Evolutionary conservation across 53 echinoderm and acorn worm species (phyloP), one percentile per base, ranked within the genome.

Genomic region (Mesocentrotus franciscanus): DNA sequence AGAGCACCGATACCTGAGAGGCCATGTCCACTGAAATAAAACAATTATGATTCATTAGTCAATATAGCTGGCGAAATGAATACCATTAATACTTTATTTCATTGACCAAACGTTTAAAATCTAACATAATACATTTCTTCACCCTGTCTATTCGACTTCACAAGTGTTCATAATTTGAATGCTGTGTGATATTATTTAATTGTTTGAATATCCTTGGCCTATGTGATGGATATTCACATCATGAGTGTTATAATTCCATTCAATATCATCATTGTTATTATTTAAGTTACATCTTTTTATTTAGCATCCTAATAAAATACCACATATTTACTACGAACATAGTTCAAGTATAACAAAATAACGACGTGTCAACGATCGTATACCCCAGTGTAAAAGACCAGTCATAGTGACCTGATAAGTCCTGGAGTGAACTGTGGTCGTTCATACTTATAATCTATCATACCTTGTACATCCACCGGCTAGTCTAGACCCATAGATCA

Each of bases 391-490:
- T 20, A 66, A 66, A 18, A 62, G 13, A 18, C 0, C 62, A 18
- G 3, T 62, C 16, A 68, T 68, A 18, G 6, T 61, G 68, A 26
- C 68, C 7, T 68, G 6, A 68, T 24, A 24, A 66, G 66, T 7
- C 18, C 20, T 66, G 22, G 0, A 66, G 17, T 0, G 20, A 66
- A 66, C 22, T 2, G 16, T 17, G 22, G 18, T 17, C 22, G 22
- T 66, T 66, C 66, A 66, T 66, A 22, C 17, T 17, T 70, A 17
- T 22, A 70, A 22, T 4, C n/a, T 72, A 10, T 9, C 95, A 92
- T 95, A 99, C 99, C 99, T 98, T 20, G 99, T 99, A 89, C 99
- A 99, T 6, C 99, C 99, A 32, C 97, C 98, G 22, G 99, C 99
- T 30, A 99, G 75, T 32, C 99, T 96, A 11, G 99, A 96, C 10